phyloP scores from a whole-genome alignment of 2,113 vertebrate genomes.

The Leucosticte australis region DNA sequence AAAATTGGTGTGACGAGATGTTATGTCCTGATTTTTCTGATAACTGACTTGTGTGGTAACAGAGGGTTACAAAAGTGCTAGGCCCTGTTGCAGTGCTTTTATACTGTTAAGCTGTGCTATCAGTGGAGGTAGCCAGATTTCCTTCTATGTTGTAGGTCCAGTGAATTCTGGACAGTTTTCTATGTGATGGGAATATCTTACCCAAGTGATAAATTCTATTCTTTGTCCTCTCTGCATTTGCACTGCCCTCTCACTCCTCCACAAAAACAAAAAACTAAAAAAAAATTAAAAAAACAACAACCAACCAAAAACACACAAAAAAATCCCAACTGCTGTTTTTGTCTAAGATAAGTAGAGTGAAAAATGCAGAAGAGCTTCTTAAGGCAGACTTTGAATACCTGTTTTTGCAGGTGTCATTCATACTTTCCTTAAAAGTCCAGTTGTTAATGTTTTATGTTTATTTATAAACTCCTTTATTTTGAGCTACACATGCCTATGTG shows the following conservation, averaged over 20 bases:
- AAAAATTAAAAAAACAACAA: neutral
- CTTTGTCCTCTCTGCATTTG: neutral
- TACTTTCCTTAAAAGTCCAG: neutral
- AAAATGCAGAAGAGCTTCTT: neutral
- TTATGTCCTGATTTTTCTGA: neutral
- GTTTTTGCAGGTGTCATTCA: neutral
- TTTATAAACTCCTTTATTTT: neutral
- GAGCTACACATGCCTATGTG: accelerated
- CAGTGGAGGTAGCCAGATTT: neutral
- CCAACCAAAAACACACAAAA: no score
- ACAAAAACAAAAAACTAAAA: neutral
- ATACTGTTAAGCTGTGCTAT: neutral
- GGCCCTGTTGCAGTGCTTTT: neutral
- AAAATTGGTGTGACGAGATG: neutral
- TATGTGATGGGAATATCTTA: neutral
- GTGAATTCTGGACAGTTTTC: neutral
- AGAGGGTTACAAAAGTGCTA: neutral
- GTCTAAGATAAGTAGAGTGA: neutral
- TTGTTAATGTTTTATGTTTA: neutral
- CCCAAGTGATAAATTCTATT: neutral
- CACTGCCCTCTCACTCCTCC: neutral
- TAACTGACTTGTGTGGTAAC: neutral
- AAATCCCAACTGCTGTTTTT: neutral
- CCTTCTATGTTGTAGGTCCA: neutral
- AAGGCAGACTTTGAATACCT: neutral